Base-by-base conservation (phyloP, 2,797 vertebrate species). In the Thripadectes ignobilis region DNA sequence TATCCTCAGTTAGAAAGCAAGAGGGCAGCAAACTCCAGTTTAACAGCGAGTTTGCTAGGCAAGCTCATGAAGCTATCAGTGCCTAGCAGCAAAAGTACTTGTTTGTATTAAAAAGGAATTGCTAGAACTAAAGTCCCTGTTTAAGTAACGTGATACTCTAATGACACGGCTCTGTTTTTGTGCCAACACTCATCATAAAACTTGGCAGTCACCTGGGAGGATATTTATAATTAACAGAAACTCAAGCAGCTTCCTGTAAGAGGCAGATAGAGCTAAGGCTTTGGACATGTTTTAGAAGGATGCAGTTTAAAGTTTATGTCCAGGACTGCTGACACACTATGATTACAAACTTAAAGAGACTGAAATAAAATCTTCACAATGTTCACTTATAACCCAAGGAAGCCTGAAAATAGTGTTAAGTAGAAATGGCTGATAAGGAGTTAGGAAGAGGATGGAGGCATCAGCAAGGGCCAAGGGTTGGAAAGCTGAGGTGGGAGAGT, bases 11-110 rank as follows among this genome's bases (percentile, higher is more conserved):
- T 41, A 51, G 45, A 85, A 88, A 63, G 79, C 88, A 77, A 95
- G 96, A 86, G 96, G 95, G 96, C 95, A 96, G 93, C 90, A 95
- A 36, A 32, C 61, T 85, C 75, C 85, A 80, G 8, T 27, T 59
- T 63, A 89, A 82, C 20, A 22, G 57, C 8, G 23, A 48, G 19
- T 51, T 61, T 69, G 22, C 22, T 6, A 29, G 4, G 45, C n/a
- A 23, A 59, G 41, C 59, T 32, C 4, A 1, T 10, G 24, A 58
- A 39, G 20, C 7, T 3, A 22, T 32, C 43, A 6, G 14, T n/a
- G 34, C 34, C 27, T 16, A 27, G 38, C 45, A 79, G 41, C 11
- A 34, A 63, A 38, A 39, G 10, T n/a, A 10, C 5, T 21, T 26
- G 15, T 26, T 66, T 49, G 13, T 54, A 4, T 27, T 49, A 43